Percentiles rank a stretch among this genome's conserved stretches.
Evolutionary conservation across 2,113 vertebrate species (phyloP).

Genomic region (Lepus americanus): DNA sequence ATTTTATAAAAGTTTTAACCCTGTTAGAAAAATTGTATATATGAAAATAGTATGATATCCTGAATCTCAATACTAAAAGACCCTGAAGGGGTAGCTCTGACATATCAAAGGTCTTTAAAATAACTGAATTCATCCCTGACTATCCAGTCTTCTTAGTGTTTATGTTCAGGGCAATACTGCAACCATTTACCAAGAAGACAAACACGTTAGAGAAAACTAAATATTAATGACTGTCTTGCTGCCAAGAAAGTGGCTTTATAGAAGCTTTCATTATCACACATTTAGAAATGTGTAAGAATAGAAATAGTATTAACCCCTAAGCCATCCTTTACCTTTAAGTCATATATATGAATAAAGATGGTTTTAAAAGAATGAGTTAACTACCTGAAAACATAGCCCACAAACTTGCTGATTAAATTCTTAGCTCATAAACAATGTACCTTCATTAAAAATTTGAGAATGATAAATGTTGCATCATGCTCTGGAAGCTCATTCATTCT

Average conservation of each 20-base stretch:
- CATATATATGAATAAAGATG: conserved; percentile 9
- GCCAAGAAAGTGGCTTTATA: conserved; percentile 18
- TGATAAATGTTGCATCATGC: not conserved
- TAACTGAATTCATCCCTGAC: conserved; percentile 11
- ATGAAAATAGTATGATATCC: not conserved
- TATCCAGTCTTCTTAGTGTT: not conserved
- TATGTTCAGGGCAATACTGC: not conserved
- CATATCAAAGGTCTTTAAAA: conserved; percentile 7
- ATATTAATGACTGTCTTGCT: not conserved
- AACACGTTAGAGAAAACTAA: conserved; percentile 61
- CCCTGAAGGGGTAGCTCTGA: not conserved
- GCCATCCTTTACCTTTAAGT: not conserved
- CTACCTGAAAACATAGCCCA: conserved; percentile 9
- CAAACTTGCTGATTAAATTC: conserved; percentile 37
- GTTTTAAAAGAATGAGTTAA: not conserved
- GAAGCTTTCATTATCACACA: conserved; percentile 5
- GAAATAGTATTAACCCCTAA: conserved; percentile 44
- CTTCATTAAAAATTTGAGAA: conserved; percentile 43
- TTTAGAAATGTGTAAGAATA: conserved; percentile 42
- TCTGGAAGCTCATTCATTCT: not conserved
- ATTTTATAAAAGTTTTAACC: conserved; percentile 27
- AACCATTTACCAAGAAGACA: conserved; percentile 20
- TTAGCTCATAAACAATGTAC: not conserved
- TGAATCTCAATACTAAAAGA: conserved; percentile 32
- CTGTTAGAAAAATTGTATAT: not conserved